Conservation (phyloP, 2,113 vertebrate species). For the Ceyx melanurus region DNA sequence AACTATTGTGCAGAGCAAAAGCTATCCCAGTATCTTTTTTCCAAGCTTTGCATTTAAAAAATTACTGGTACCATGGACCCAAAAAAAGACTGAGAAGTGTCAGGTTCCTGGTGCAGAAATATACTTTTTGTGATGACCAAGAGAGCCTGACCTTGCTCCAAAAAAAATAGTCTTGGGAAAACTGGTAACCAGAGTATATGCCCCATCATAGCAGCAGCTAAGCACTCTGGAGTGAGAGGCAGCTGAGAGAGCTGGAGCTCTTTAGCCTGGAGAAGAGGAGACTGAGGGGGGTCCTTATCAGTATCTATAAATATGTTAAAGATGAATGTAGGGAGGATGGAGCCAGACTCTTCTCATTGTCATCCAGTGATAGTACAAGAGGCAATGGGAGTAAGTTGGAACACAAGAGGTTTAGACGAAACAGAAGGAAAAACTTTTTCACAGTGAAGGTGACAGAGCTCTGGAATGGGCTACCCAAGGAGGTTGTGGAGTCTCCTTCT, state of each 20-base stretch:
- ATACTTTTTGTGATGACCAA: not conserved
- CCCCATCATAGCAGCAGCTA: rapidly evolving
- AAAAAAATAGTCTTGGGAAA: not conserved
- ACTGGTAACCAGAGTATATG: rapidly evolving
- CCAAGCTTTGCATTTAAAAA: not conserved
- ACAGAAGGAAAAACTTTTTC: too few species aligned
- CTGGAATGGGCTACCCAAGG: too few species aligned
- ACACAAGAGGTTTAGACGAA: too few species aligned
- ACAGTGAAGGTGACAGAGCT: too few species aligned
- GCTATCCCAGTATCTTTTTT: not conserved
- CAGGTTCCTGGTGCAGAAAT: not conserved
- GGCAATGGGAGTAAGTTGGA: too few species aligned
- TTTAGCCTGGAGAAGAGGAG: too few species aligned
- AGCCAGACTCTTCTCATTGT: too few species aligned
- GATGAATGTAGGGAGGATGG: too few species aligned
- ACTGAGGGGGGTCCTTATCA: too few species aligned
- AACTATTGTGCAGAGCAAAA: not conserved
- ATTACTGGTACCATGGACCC: not conserved
- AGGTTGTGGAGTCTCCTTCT: too few species aligned
- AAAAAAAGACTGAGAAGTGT: not conserved
- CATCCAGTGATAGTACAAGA: too few species aligned
- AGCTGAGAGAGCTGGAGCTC: not conserved
- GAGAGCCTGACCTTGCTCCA: not conserved
- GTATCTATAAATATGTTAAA: too few species aligned
- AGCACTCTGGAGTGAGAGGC: not conserved